These are phyloP conservation scores for Ernsta delagoae DNA, from an alignment of 2,888 invertebrate genomes.

Conservation along the genomic window DNA sequence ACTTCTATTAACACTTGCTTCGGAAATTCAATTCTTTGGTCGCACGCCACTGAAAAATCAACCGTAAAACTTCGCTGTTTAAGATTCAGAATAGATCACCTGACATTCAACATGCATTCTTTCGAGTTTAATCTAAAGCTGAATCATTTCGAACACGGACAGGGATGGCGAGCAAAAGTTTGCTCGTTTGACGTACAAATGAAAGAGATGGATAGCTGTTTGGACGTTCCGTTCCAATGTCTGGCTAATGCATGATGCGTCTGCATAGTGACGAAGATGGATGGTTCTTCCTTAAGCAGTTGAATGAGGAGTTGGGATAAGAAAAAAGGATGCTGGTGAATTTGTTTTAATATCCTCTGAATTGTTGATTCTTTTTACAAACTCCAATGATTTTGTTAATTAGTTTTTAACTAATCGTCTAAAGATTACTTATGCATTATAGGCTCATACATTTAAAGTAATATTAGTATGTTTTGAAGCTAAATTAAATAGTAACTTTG, in stretches of 20 bases:
- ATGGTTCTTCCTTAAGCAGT: slow-evolving; percentile 69
- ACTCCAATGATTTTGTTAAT: background rate
- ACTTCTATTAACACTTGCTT: slow-evolving; percentile 71
- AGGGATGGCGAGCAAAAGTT: slow-evolving; percentile 58
- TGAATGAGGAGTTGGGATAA: slow-evolving; percentile 60
- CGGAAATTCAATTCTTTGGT: slow-evolving; percentile 65
- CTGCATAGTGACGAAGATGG: slow-evolving; percentile 77
- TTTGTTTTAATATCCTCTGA: slow-evolving; percentile 25
- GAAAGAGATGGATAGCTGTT: slow-evolving; percentile 59
- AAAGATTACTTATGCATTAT: too few species aligned
- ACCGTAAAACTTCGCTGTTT: slow-evolving; percentile 37
- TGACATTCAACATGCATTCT: slow-evolving; percentile 53
- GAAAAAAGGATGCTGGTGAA: slow-evolving; percentile 24
- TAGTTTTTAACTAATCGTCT: background rate
- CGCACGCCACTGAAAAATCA: slow-evolving; percentile 39
- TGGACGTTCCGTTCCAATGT: slow-evolving; percentile 52
- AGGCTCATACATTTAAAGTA: too few species aligned
- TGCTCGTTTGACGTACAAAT: slow-evolving; percentile 48
- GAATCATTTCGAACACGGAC: slow-evolving; percentile 70
- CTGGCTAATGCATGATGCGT: slow-evolving; percentile 74
- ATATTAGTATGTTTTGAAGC: too few species aligned
- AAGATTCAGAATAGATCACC: slow-evolving; percentile 41
- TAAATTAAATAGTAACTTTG: too few species aligned
- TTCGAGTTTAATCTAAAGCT: slow-evolving; percentile 58
- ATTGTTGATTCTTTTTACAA: slow-evolving; percentile 4